Evolutionary conservation across 2,888 invertebrate species (phyloP).

Genomic region (Hirtodrosophila confusa): DNA sequence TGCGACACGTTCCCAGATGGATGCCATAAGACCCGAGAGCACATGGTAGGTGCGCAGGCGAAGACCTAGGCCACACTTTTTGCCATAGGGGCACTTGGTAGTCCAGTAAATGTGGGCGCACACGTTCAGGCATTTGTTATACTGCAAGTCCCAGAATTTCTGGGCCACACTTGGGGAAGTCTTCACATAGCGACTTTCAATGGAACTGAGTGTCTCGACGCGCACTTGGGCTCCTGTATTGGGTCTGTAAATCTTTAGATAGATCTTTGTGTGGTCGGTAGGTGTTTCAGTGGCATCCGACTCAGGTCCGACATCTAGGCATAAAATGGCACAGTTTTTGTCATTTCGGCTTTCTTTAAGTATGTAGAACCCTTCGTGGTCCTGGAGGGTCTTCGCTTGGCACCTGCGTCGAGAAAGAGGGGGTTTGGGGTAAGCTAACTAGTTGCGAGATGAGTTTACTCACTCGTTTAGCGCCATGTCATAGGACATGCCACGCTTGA

Average conservation of each 20-base stretch:
- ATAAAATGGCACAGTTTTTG: slow-evolving; percentile 93
- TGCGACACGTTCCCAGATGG: slow-evolving; percentile 98
- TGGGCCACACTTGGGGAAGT: slow-evolving; percentile 91
- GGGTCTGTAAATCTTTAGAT: slow-evolving; percentile 90
- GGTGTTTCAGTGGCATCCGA: slow-evolving; percentile 44
- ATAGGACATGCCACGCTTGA: slow-evolving; percentile 96
- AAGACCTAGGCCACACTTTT: slow-evolving; percentile 96
- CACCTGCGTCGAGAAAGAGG: slow-evolving; percentile 1
- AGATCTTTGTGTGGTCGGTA: slow-evolving; percentile 86
- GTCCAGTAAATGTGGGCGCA: slow-evolving; percentile 98
- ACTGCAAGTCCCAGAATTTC: slow-evolving; percentile 94
- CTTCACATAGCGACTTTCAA: slow-evolving; percentile 96
- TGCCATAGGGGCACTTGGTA: slow-evolving; percentile 91
- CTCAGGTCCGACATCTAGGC: slow-evolving; percentile 58
- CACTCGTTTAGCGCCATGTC: slow-evolving; percentile 92
- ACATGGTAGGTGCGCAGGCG: slow-evolving; percentile 96
- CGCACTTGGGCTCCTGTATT: slow-evolving; percentile 95
- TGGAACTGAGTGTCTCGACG: slow-evolving; percentile 92
- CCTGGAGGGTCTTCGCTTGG: slow-evolving; percentile 33
- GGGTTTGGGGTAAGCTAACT: too few species aligned
- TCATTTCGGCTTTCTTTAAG: slow-evolving; percentile 92
- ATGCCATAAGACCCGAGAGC: slow-evolving; percentile 96
- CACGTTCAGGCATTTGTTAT: slow-evolving; percentile 91
- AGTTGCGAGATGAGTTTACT: slow-evolving; percentile 44
- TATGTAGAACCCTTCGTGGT: slow-evolving; percentile 96